Conservation (phyloP, 2,797 vertebrate species). For the Chelidonichthys spinosus region DNA sequence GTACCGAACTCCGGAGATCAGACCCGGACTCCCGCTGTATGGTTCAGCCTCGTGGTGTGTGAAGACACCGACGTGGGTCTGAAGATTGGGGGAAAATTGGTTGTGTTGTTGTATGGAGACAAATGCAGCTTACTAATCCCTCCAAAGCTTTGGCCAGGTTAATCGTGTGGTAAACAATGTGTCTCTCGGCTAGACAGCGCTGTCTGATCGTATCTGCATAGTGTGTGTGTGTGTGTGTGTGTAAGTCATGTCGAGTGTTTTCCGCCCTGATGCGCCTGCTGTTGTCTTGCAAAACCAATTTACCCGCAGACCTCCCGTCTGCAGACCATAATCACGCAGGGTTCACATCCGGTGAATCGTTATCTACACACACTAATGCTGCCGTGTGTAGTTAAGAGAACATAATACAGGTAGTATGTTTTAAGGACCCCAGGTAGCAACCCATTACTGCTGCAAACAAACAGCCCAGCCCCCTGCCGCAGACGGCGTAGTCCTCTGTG, state of each 20-base stretch:
- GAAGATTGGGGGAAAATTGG: background rate
- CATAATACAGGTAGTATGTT: conserved; percentile 54
- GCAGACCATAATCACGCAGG: conserved; percentile 53
- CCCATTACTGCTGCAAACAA: conserved; percentile 67
- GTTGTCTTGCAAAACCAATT: conserved; percentile 63
- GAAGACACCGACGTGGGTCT: conserved; percentile 27
- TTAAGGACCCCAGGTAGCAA: conserved; percentile 55
- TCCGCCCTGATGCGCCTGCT: conserved; percentile 12
- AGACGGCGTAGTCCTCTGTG: conserved; percentile 37
- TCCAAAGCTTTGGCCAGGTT: conserved; percentile 60
- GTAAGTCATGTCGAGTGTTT: conserved; percentile 28
- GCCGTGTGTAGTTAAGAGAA: conserved; percentile 42
- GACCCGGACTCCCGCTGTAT: conserved; percentile 3
- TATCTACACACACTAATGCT: conserved; percentile 49
- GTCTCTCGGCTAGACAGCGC: conserved; percentile 51
- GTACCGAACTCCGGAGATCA: conserved; percentile 15
- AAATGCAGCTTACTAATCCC: conserved; percentile 47
- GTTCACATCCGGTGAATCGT: conserved; percentile 50
- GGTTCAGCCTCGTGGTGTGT: background rate
- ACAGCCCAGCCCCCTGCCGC: conserved; percentile 41
- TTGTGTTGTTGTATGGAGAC: conserved; percentile 36
- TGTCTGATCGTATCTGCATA: conserved; percentile 60
- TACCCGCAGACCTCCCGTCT: conserved; percentile 48
- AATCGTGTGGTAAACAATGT: conserved; percentile 66
- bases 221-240: conserved; percentile 25